Evolutionary conservation across 2,113 vertebrate species (phyloP), one percentile per base, ranked within the genome.

Genomic region (Menidia beryllina): DNA sequence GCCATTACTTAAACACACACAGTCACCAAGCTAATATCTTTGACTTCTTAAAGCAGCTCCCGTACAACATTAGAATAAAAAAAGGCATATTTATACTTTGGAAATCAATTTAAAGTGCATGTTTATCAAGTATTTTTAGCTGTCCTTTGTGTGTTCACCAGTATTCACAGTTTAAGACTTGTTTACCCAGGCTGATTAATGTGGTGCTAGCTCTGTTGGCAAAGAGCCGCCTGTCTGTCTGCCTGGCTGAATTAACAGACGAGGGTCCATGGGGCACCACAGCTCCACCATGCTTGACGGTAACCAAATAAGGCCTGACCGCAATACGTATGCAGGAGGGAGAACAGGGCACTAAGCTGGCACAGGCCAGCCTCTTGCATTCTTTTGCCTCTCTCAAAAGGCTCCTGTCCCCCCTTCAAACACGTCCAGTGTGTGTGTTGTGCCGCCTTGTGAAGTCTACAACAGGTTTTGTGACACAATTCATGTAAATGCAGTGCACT

Each of bases 231-330:
- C 86, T 74, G 73, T 67, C 65, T 69, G 83, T 82, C 89, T 88
- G 74, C 62, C 76, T 65, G 66, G 71, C 73, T 80, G 72, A 82
- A 81, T 59, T 82, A 83, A 75, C 83, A 69, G 81, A 52, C 21
- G 45, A 66, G 70, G 61, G 78, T 75, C 79, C 73, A 25, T 27
- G 55, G 71, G 81, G 81, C 73, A 82, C 60, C 34, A 13, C 59
- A 71, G 77, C 72, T 82, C 82, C 61, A 51, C 63, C 19, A 25
- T 76, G 75, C 70, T 69, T 65, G 51, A 62, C 1, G 27, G 79
- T 83, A 72, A 79, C 93, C 91, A 92, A 91, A 92, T 93, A 93
- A 86, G 92, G 93, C 15, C 84, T 65, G 89, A 89, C 81, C 88
- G 84, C 72, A 60, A 83, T 76, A 64, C 61, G 73, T 61, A 65